Conservation (phyloP, 2,888 invertebrate species). For the Aproaerema taeniolella region DNA sequence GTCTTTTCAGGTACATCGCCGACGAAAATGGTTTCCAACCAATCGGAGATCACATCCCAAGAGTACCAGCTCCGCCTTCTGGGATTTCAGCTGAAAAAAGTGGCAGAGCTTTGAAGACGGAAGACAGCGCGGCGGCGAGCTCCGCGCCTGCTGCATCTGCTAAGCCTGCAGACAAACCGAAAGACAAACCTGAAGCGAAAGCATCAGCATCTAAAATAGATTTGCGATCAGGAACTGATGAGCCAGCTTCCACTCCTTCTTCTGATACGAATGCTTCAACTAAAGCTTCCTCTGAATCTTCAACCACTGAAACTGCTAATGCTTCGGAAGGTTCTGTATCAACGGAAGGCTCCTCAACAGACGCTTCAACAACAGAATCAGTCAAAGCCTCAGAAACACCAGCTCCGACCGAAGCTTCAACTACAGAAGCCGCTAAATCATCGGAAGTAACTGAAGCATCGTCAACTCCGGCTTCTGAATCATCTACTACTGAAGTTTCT, state of each 20-base stretch:
- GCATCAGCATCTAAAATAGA: conserved; percentile 6
- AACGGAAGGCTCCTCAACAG: conserved; percentile 14
- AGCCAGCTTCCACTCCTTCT: not conserved
- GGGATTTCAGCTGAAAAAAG: conserved; percentile 33
- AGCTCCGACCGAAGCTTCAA: conserved; percentile 7
- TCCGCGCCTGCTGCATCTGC: conserved; percentile 25
- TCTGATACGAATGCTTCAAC: not conserved
- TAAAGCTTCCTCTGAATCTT: not conserved
- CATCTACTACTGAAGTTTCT: too few species aligned
- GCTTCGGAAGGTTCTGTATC: not conserved
- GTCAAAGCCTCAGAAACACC: conserved; percentile 21
- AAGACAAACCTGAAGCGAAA: conserved; percentile 6
- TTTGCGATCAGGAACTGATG: not conserved
- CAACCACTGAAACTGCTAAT: conserved; percentile 2
- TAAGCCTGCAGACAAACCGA: conserved; percentile 10
- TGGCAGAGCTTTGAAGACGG: conserved; percentile 34
- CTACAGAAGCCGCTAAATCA: conserved; percentile 6
- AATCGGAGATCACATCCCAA: conserved; percentile 80
- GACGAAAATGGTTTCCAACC: conserved; percentile 86
- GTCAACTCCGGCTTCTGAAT: not conserved
- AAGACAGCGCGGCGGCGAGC: conserved; percentile 29
- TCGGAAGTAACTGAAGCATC: not conserved
- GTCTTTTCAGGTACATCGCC: conserved; percentile 76
- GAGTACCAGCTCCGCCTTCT: conserved; percentile 27
- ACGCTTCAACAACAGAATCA: conserved; percentile 20